Evolutionary conservation across 2,113 vertebrate species (phyloP).

Genomic region (Chaetorhynchus papuensis): DNA sequence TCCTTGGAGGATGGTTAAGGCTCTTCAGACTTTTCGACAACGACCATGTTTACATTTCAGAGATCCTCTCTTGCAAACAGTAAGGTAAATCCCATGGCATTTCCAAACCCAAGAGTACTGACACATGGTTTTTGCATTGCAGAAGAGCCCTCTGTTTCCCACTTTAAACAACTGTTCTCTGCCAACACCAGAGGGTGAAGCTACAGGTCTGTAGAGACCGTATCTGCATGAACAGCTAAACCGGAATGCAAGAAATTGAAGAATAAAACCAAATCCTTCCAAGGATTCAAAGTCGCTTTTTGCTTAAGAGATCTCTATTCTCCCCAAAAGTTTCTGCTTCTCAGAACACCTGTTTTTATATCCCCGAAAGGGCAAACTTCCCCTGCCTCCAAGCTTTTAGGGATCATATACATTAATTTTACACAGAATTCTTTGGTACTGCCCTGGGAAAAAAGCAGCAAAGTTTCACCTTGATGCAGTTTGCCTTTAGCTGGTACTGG

Average conservation of each 20-base stretch:
- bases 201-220: background rate
- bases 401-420: background rate
- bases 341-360: background rate
- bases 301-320: background rate
- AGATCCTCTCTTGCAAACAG: background rate
- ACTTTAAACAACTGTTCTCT: background rate
- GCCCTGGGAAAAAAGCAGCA: constrained; percentile 5
- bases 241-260: background rate
- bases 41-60: background rate
- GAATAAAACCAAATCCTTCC: background rate
- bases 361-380: background rate
- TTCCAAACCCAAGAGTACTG: background rate
- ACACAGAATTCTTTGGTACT: constrained; percentile 72
- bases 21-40: background rate
- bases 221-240: background rate
- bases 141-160: background rate
- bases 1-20: background rate
- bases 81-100: background rate
- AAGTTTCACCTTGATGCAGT: background rate
- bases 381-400: constrained; percentile 14
- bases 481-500: background rate
- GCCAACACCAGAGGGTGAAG: background rate
- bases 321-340: background rate
- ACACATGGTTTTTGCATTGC: background rate
- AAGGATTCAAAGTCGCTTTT: constrained; percentile 14